Evolutionary conservation across 2,888 invertebrate species (phyloP).

Genomic region (Hypselothyrea guttata): DNA sequence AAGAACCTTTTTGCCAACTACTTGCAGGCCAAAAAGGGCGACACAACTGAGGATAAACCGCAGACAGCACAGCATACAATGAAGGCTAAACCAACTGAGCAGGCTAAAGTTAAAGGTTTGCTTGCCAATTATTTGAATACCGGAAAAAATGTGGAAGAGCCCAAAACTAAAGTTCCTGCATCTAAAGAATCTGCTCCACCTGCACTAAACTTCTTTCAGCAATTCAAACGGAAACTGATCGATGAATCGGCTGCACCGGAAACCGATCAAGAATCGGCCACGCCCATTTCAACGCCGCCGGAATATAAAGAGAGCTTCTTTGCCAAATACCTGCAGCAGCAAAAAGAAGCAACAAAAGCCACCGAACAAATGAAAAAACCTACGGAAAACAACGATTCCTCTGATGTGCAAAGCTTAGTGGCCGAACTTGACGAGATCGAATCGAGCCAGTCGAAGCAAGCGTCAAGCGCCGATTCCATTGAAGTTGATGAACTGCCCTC

Average conservation of each 20-base stretch:
- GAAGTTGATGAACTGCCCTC: constrained; percentile 19
- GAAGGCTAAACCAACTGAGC: too few relatives aligned
- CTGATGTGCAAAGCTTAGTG: constrained; percentile 47
- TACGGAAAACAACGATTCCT: constrained; percentile 17
- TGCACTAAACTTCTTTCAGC: constrained; percentile 34
- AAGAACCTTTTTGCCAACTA: constrained; percentile 66
- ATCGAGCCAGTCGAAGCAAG: constrained; percentile 16
- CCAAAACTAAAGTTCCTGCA: not conserved
- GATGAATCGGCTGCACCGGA: constrained; percentile 12
- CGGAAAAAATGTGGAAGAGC: too few relatives aligned
- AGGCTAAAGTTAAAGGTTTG: too few relatives aligned
- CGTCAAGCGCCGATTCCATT: not conserved
- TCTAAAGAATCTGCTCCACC: not conserved
- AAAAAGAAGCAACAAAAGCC: constrained; percentile 22
- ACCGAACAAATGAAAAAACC: not conserved
- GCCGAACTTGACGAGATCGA: constrained; percentile 61
- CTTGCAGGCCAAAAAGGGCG: constrained; percentile 39
- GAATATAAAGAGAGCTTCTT: constrained; percentile 65
- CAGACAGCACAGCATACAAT: not conserved
- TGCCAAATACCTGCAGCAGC: constrained; percentile 57
- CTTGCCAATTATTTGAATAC: too few relatives aligned
- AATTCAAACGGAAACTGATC: constrained; percentile 48
- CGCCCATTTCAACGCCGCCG: constrained; percentile 35
- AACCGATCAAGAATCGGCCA: constrained; percentile 4
- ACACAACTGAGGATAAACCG: not conserved